Evolutionary conservation across 2,888 invertebrate species (phyloP).

Genomic region (Perizoma affinitatum): DNA sequence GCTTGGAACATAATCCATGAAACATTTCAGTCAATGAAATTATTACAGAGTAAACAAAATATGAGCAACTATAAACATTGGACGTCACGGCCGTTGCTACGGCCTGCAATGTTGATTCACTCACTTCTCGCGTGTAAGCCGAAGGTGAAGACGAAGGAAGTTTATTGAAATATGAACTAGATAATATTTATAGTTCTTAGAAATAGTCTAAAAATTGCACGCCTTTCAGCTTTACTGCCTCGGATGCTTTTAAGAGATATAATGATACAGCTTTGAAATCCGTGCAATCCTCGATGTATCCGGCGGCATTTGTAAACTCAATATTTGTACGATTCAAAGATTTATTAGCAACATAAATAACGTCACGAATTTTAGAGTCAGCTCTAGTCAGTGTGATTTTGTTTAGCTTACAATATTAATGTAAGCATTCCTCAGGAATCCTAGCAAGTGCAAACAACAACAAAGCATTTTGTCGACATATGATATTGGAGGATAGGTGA

Average conservation of each 20-base stretch:
- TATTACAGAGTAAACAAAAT: slow-evolving; percentile 74
- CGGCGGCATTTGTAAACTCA: slow-evolving; percentile 43
- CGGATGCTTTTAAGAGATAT: slow-evolving; percentile 42
- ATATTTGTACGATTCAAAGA: slow-evolving; percentile 42
- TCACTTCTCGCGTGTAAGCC: slow-evolving; percentile 57
- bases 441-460: slow-evolving; percentile 20
- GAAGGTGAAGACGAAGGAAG: slow-evolving; percentile 75
- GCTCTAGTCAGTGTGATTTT: slow-evolving; percentile 6
- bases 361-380: slow-evolving; percentile 27
- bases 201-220: slow-evolving; percentile 74
- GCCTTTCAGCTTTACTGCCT: slow-evolving; percentile 52
- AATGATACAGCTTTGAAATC: slow-evolving; percentile 37
- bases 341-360: slow-evolving; percentile 43
- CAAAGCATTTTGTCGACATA: slow-evolving; percentile 15
- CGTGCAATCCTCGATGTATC: slow-evolving; percentile 40
- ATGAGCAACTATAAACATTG: slow-evolving; percentile 69
- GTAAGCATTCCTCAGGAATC: slow-evolving; percentile 11
- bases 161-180: slow-evolving; percentile 71
- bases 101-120: slow-evolving; percentile 65
- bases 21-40: slow-evolving; percentile 76
- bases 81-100: slow-evolving; percentile 72
- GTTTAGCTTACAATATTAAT: slow-evolving; percentile 4
- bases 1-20: slow-evolving; percentile 47
- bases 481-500: slow-evolving; percentile 31
- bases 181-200: slow-evolving; percentile 75